Evolutionary conservation across 2,113 vertebrate species (phyloP).

Genomic region (Cromileptes altivelis): DNA sequence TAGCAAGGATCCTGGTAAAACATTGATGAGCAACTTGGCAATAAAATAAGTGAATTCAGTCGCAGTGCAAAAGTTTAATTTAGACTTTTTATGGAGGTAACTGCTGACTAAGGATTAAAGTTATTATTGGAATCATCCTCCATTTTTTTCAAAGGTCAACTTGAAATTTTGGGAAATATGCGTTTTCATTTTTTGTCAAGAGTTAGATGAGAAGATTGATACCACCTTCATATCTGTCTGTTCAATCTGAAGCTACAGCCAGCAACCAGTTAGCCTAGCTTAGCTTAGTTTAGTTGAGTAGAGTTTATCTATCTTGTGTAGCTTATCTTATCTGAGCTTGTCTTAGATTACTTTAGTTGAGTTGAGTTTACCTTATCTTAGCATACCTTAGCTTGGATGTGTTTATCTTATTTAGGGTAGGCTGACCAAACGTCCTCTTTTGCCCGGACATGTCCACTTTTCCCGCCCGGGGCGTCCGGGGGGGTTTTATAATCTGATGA

Average conservation of each 20-base stretch:
- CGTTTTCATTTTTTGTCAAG: background rate
- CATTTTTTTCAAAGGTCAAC: no score
- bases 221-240: background rate
- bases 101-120: background rate
- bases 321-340: no score
- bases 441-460: no score
- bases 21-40: background rate
- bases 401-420: no score
- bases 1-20: constrained; percentile 1
- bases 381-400: no score
- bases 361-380: no score
- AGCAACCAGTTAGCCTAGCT: background rate
- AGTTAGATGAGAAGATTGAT: background rate
- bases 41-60: background rate
- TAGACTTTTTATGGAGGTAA: background rate
- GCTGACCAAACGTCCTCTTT: no score
- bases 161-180: background rate
- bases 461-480: no score
- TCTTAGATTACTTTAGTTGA: background rate
- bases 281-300: background rate
- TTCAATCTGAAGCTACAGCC: background rate
- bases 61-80: background rate
- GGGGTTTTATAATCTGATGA: no score
- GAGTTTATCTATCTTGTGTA: no score
- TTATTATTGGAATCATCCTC: background rate